Evolutionary conservation across 2,888 invertebrate genomes (phyloP).

Genomic region (Sympetrum striolatum): DNA sequence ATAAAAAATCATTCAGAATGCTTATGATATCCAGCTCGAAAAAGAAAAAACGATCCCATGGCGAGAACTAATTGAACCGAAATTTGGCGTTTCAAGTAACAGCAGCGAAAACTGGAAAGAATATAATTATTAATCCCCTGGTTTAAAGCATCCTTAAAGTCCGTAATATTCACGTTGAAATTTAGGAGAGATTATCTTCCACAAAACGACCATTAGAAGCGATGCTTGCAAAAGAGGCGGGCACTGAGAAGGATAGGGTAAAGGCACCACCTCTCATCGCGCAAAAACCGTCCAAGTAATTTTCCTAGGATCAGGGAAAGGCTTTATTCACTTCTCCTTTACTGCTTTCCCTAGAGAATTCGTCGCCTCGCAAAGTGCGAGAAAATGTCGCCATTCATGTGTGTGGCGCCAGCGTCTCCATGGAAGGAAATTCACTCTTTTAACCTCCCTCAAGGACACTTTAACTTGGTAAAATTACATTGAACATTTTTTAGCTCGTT

Average conservation of each 20-base stretch:
- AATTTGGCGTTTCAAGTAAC: too few relatives aligned
- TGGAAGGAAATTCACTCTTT: not conserved
- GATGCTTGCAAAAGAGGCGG: not conserved
- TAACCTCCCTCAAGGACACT: not conserved
- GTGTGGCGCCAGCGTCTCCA: not conserved
- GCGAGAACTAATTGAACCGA: too few relatives aligned
- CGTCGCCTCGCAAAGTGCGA: not conserved
- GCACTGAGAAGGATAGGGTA: not conserved
- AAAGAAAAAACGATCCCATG: too few relatives aligned
- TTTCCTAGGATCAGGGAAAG: not conserved
- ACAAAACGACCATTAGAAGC: too few relatives aligned
- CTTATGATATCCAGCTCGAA: too few relatives aligned
- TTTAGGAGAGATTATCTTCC: too few relatives aligned
- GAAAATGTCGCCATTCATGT: not conserved
- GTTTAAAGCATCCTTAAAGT: too few relatives aligned
- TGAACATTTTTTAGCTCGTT: not conserved
- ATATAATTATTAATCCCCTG: too few relatives aligned
- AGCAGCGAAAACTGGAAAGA: too few relatives aligned
- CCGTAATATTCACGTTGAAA: too few relatives aligned
- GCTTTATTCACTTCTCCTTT: not conserved
- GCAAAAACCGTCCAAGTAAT: not conserved
- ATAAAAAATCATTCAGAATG: too few relatives aligned
- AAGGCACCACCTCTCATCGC: not conserved
- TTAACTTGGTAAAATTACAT: not conserved
- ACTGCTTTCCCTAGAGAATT: not conserved